Percentiles rank a stretch among this genome's conserved stretches.
phyloP scores from a whole-genome alignment of 2,113 vertebrate species.

The Neopipo cinnamomea region DNA sequence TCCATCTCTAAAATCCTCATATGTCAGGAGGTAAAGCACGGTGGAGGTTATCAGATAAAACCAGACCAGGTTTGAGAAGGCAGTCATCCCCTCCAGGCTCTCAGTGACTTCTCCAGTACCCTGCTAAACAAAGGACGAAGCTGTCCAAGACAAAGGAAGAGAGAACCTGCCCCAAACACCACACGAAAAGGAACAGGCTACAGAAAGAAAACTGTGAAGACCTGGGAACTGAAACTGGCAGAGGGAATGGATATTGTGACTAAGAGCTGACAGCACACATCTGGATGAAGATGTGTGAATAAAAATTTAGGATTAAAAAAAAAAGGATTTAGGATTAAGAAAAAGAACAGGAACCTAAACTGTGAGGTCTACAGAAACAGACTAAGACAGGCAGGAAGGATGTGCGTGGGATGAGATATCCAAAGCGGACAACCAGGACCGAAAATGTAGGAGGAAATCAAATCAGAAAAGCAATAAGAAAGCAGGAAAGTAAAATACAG shows the following conservation, averaged over 20 bases:
- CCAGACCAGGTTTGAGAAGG: not conserved
- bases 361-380: not conserved
- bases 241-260: not conserved
- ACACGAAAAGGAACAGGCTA: not conserved
- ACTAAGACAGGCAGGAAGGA: not conserved
- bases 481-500: not conserved
- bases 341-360: not conserved
- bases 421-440: not conserved
- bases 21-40: not conserved
- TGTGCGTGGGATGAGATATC: not conserved
- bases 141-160: not conserved
- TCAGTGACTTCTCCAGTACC: not conserved
- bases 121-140: not conserved
- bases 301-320: not conserved
- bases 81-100: not conserved
- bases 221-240: not conserved
- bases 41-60: not conserved
- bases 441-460: not conserved
- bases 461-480: not conserved
- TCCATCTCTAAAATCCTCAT: not conserved
- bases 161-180: not conserved
- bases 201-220: not conserved
- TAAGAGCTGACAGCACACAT: not conserved
- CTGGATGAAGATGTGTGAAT: not conserved
- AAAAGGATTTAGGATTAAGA: not conserved